phyloP scores from a whole-genome alignment of 2,888 invertebrate species.

The Mythimna impura region DNA sequence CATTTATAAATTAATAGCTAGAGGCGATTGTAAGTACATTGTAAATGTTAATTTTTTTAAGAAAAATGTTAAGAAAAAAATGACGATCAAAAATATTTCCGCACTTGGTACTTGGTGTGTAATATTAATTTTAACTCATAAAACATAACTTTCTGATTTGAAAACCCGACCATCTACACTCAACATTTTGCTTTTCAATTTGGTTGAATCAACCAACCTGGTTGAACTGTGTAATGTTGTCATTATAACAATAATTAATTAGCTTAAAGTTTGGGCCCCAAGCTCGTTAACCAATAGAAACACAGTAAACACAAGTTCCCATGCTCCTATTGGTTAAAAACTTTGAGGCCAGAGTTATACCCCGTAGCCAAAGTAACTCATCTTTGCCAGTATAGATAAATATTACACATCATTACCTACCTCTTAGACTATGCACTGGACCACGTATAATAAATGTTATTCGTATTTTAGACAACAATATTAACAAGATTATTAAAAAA shows the following conservation, averaged over 20 bases:
- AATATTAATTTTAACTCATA: conserved; percentile 31
- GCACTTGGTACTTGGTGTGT: conserved; percentile 51
- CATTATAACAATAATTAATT: no score
- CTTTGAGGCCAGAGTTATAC: no score
- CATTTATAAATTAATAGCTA: conserved; percentile 36
- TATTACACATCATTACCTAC: conserved; percentile 11
- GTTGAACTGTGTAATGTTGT: neutral
- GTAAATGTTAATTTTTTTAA: conserved; percentile 65
- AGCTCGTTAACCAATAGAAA: no score
- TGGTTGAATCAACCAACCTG: neutral
- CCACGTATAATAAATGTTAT: conserved; percentile 40
- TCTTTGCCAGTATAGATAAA: neutral
- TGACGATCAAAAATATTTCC: conserved; percentile 58
- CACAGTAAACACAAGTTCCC: no score
- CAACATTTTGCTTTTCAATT: neutral
- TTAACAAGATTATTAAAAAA: conserved; percentile 13
- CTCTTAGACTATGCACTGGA: conserved; percentile 50
- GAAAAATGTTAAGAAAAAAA: conserved; percentile 50
- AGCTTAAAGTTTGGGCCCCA: no score
- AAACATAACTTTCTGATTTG: no score
- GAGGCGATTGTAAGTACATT: conserved; percentile 49
- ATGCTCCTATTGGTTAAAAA: no score
- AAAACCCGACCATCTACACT: neutral
- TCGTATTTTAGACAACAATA: conserved; percentile 23
- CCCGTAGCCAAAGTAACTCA: neutral